A percentile compares a stretch with the other conserved stretches of the same genome.
Conservation (phyloP, 2,113 vertebrate genomes). For the Mormoops blainvillei region DNA sequence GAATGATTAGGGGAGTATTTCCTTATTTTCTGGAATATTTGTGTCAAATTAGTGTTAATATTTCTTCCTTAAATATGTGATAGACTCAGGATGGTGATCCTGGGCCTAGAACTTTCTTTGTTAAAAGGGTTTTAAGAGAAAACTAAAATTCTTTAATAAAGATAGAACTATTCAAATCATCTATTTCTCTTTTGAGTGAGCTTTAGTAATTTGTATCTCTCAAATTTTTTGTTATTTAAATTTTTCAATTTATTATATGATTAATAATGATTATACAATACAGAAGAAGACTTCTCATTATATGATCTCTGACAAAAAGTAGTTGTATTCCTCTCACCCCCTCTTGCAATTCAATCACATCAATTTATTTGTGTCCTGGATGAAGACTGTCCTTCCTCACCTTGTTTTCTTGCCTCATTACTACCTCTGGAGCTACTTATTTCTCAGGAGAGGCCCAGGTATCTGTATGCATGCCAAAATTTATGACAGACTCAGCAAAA, state of each 20-base stretch:
- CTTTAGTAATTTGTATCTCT: background rate
- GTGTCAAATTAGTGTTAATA: background rate
- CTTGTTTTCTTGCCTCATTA: background rate
- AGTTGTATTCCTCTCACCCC: no score
- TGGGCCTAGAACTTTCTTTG: background rate
- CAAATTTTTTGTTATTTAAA: background rate
- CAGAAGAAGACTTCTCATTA: background rate
- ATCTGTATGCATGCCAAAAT: background rate
- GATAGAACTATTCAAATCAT: background rate
- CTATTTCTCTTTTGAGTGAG: no score
- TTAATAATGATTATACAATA: background rate
- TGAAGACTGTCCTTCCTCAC: background rate
- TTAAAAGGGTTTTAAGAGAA: background rate
- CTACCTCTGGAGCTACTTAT: background rate
- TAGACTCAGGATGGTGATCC: no score
- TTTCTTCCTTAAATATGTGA: no score
- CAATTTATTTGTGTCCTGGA: background rate
- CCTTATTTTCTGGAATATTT: background rate
- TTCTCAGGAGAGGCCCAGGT: background rate
- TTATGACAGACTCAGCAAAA: no score
- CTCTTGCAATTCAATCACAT: background rate
- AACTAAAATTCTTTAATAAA: background rate
- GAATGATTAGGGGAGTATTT: background rate
- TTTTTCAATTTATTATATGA: background rate
- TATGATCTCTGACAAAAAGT: background rate